These are phyloP conservation scores for Pituophis catenifer DNA, from an alignment of 2,113 vertebrate genomes.

Conservation along the genomic window DNA sequence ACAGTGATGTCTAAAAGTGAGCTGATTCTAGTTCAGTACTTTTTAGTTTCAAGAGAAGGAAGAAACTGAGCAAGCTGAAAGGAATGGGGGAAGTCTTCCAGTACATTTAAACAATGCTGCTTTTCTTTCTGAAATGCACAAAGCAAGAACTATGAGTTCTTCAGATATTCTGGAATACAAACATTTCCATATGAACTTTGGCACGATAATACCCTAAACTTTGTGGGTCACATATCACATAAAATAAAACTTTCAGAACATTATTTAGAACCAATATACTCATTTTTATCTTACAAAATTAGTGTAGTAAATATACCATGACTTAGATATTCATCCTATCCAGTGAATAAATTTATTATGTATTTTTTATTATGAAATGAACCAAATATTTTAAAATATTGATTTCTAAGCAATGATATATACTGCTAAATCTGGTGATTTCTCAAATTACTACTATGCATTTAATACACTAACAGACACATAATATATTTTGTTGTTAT, in stretches of 20 bases:
- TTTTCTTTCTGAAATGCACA: conserved; percentile 67
- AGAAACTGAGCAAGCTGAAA: conserved; percentile 66
- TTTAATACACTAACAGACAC: neutral
- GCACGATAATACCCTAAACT: conserved; percentile 26
- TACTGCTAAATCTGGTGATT: neutral
- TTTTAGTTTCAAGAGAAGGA: conserved; percentile 53
- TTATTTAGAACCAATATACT: neutral
- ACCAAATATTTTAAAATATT: neutral
- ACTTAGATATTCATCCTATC: neutral
- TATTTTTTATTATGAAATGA: neutral
- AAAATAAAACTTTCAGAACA: neutral
- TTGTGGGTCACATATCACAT: conserved; percentile 5
- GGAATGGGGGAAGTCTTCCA: conserved; percentile 70
- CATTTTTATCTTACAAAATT: neutral
- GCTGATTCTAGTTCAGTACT: conserved; percentile 61
- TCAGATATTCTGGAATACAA: conserved; percentile 40
- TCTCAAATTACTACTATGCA: neutral
- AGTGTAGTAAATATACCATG: neutral
- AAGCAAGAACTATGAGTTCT: conserved; percentile 54
- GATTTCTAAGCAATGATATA: neutral
- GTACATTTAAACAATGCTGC: conserved; percentile 65
- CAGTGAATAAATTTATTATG: neutral
- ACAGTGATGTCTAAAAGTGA: conserved; percentile 60
- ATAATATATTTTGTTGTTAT: neutral
- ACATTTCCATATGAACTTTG: conserved; percentile 37